Percentiles rank a stretch among this genome's conserved stretches.
Evolutionary conservation across 2,797 vertebrate genomes (phyloP).

Genomic region (Myoxocephalus aenaeus): DNA sequence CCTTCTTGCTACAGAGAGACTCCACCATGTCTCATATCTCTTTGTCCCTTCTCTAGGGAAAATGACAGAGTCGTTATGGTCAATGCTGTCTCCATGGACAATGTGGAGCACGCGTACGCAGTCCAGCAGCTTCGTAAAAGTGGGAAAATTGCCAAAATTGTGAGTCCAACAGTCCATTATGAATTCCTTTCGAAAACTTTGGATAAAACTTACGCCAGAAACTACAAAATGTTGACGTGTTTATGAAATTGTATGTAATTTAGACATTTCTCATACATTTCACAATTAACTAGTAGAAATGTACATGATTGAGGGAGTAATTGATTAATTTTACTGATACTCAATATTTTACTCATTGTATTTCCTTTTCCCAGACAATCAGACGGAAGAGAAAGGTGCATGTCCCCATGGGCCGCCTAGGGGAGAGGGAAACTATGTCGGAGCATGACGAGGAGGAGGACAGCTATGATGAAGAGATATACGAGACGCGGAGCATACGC

Average conservation of each 20-base stretch:
- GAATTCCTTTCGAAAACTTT: not conserved
- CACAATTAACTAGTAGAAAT: not conserved
- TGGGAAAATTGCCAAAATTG: constrained; percentile 99
- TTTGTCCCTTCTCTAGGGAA: constrained; percentile 84
- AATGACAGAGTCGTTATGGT: constrained; percentile 99
- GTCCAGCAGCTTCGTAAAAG: constrained; percentile 99
- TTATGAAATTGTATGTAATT: not conserved
- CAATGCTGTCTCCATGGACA: constrained; percentile 99
- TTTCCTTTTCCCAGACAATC: constrained; percentile 88
- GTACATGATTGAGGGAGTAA: not conserved
- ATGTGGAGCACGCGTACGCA: constrained; percentile 97
- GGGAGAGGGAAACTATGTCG: constrained; percentile 93
- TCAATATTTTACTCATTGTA: constrained; percentile 28
- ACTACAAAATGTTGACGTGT: not conserved
- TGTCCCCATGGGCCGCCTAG: constrained; percentile 89
- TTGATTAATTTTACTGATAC: constrained; percentile 26
- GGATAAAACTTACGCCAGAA: not conserved
- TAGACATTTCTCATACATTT: constrained; percentile 4
- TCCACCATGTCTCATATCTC: constrained; percentile 58
- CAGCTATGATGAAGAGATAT: constrained; percentile 96
- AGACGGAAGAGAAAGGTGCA: constrained; percentile 97
- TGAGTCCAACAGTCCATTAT: constrained; percentile 77
- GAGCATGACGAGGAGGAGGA: constrained; percentile 97
- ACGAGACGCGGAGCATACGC: constrained; percentile 88
- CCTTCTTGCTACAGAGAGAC: constrained; percentile 38